Base-by-base conservation (phyloP, 2,888 invertebrate species). In the Oxycera nigricornis region DNA sequence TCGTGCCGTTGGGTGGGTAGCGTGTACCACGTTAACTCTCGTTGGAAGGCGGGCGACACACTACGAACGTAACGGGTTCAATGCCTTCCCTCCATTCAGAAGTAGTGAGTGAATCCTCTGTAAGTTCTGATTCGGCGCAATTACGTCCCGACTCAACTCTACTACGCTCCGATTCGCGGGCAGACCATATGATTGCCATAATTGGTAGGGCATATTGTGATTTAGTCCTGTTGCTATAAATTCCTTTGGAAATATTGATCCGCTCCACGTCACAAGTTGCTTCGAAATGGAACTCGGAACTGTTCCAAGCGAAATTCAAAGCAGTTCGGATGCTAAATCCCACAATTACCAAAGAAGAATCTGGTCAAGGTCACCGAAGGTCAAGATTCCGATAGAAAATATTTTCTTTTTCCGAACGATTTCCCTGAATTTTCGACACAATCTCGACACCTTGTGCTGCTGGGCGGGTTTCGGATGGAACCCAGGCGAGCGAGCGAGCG, bases 171-270 rank as follows among this genome's bases (percentile, higher is more conserved):
- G 65, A 41, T 41, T 31, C 26, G 17, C 20, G 26, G n/a, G 17
- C 28, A 61, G 17, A 65, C 59, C 65, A 65, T 65, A 65, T 65
- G 65, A 65, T 65, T 39, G 65, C 65, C 65, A 65, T 65, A 65
- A 65, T 65, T 17, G 61, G 61, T 11, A 31, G 26, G 59, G 14
- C 50, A n/a, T 50, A 17, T 50, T 50, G 17, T 50, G 17, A 35
- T 11, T 7, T 35, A 11, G 11, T 35, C 6, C 11, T 11, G 6
- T 35, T 11, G 11, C 35, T 35, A 35, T 35, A 35, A 35, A 35
- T 35, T 35, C 11, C 6, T 35, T 35, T 35, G 6, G 6, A 7
- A 35, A 35, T n/a, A 3, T 46, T 14, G 11, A 46, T n/a, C 35
- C 46, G 46, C n/a, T n/a, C n/a, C n/a, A 46, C 3, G 17, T 46